Percentiles rank a stretch among this genome's conserved stretches.
These are phyloP conservation scores for Mechanitis mazaeus DNA, from an alignment of 2,888 invertebrate species.

Conservation along the genomic window DNA sequence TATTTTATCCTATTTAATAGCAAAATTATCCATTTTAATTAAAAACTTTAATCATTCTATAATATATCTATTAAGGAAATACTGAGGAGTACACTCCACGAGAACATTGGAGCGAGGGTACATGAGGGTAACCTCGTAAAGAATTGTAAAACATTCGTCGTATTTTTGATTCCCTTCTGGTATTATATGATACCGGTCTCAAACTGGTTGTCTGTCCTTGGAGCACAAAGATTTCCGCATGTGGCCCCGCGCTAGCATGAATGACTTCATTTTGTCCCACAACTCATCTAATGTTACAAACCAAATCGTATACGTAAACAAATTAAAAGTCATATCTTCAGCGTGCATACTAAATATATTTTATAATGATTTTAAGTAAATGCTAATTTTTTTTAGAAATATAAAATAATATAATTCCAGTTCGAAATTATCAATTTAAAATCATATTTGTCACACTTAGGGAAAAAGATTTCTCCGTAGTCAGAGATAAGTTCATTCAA, in stretches of 20 bases:
- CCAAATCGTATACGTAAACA: background rate
- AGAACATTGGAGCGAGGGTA: conserved; percentile 1
- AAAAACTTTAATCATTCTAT: no score
- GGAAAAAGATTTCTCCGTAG: no score
- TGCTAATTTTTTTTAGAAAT: no score
- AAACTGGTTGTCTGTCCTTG: conserved; percentile 67
- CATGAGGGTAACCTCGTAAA: conserved; percentile 14
- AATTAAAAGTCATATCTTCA: background rate
- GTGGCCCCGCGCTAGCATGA: conserved; percentile 44
- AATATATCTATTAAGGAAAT: no score
- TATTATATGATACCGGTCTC: conserved; percentile 48
- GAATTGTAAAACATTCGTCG: conserved; percentile 12
- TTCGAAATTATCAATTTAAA: no score
- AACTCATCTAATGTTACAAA: conserved; percentile 3
- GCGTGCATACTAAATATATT: background rate
- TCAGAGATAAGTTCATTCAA: no score
- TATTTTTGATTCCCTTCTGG: conserved; percentile 26
- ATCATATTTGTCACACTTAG: no score
- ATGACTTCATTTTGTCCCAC: conserved; percentile 23
- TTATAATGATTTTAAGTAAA: no score
- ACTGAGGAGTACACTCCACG: no score
- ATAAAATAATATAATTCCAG: no score
- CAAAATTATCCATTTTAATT: no score
- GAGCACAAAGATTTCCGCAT: conserved; percentile 55
- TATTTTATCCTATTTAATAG: no score